Percentiles rank a stretch among this genome's conserved stretches.
These are phyloP conservation scores for Ctenopoma multispine DNA, from an alignment of 2,797 vertebrate genomes.

Conservation along the genomic window DNA sequence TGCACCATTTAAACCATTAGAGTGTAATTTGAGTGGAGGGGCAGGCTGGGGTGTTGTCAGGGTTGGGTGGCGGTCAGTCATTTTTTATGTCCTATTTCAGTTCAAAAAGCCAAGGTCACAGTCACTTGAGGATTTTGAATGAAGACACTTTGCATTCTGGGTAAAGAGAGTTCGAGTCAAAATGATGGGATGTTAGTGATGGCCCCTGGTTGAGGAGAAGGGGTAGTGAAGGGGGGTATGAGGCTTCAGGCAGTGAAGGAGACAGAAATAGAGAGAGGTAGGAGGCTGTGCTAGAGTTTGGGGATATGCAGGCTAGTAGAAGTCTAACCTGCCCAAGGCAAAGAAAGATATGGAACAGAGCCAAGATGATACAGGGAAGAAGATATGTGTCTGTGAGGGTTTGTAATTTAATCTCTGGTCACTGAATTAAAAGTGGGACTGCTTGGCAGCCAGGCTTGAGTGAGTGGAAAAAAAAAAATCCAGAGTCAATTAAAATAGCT, in stretches of 20 bases:
- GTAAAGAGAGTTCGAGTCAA: constrained; percentile 34
- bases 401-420: constrained; percentile 73
- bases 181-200: constrained; percentile 7
- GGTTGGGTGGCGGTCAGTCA: constrained; percentile 48
- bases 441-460: constrained; percentile 42
- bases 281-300: constrained; percentile 47
- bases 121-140: constrained; percentile 48
- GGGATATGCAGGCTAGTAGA: constrained; percentile 44
- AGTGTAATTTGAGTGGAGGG: constrained; percentile 78
- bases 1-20: constrained; percentile 78
- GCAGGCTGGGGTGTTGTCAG: constrained; percentile 27
- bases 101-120: constrained; percentile 71
- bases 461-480: constrained; percentile 16
- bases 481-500: constrained; percentile 45
- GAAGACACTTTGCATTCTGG: constrained; percentile 63
- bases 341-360: constrained; percentile 49
- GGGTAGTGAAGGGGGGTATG: neutral
- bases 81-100: constrained; percentile 68
- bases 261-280: constrained; percentile 43
- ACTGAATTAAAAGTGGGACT: constrained; percentile 64
- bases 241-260: constrained; percentile 21
- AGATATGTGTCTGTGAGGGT: constrained; percentile 54
- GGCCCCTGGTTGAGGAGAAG: constrained; percentile 10
- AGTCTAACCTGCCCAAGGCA: constrained; percentile 46
- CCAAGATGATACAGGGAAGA: constrained; percentile 49